phyloP scores from a whole-genome alignment of 1,140 invertebrate species.

The Anadara kagoshimensis region DNA sequence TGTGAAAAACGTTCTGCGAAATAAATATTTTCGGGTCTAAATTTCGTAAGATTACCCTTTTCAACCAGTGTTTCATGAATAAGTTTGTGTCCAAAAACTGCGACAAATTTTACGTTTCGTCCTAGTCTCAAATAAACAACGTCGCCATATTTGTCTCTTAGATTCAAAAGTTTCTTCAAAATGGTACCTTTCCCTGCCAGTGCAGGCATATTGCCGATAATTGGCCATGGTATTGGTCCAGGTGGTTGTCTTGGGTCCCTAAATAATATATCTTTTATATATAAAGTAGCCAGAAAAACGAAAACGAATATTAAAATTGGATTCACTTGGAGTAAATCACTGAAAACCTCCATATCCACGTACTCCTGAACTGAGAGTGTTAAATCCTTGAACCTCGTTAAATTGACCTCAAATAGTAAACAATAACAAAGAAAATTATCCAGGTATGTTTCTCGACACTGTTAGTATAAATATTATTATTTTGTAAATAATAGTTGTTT shows the following conservation, averaged over 20 bases:
- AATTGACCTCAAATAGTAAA: too few relatives aligned
- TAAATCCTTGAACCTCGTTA: too few relatives aligned
- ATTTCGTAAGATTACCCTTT: slow-evolving; percentile 4
- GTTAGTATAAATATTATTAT: too few relatives aligned
- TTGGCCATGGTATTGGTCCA: slow-evolving; percentile 6
- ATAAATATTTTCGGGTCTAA: slow-evolving; percentile 1
- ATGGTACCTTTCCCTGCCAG: not conserved
- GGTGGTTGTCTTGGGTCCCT: not conserved
- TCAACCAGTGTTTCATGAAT: not conserved
- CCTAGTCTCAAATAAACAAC: not conserved
- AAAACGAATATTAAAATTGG: not conserved
- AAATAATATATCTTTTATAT: slow-evolving; percentile 6
- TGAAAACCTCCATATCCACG: too few relatives aligned
- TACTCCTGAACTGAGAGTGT: too few relatives aligned
- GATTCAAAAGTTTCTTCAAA: not conserved
- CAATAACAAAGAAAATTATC: too few relatives aligned
- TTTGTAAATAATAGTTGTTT: too few relatives aligned
- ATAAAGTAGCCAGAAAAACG: slow-evolving; percentile 1
- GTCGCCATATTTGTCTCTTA: not conserved
- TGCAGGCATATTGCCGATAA: not conserved
- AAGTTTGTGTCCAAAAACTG: not conserved
- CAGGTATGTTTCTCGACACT: too few relatives aligned
- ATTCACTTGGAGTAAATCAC: not conserved
- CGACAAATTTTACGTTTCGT: not conserved
- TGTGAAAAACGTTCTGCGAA: not conserved